Conservation (phyloP, 1,140 invertebrate genomes). For the Rhyacophila brunnea region DNA sequence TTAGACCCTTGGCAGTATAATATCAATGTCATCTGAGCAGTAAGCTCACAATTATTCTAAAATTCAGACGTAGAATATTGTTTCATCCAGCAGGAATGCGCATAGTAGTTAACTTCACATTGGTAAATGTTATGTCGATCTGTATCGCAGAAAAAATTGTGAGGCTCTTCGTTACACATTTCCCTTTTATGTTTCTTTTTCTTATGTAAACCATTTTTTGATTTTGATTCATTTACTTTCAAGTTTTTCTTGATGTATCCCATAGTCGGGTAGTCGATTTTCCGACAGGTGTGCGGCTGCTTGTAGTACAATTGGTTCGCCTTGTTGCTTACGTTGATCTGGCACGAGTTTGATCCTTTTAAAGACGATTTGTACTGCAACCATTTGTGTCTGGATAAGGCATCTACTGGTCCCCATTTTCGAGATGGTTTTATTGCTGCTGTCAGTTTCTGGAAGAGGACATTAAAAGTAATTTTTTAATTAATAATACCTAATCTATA, state of each 20-base stretch:
- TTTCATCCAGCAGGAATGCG: constrained; percentile 5
- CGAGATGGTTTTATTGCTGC: constrained; percentile 52
- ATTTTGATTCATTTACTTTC: not conserved
- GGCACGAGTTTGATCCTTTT: constrained; percentile 5
- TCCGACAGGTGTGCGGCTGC: not conserved
- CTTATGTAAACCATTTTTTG: not conserved
- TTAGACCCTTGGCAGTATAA: too few species aligned
- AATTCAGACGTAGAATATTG: not conserved
- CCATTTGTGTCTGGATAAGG: constrained; percentile 53
- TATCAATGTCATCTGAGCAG: too few species aligned
- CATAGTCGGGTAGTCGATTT: not conserved
- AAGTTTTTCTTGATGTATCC: not conserved
- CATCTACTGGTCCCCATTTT: constrained; percentile 58
- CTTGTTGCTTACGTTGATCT: not conserved
- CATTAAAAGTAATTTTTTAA: constrained; percentile 2
- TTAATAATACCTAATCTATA: not conserved
- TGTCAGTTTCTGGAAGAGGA: constrained; percentile 48
- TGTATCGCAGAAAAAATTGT: not conserved
- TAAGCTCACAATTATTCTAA: too few species aligned
- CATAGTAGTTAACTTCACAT: constrained; percentile 3
- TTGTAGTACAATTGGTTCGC: not conserved
- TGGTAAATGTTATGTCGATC: not conserved
- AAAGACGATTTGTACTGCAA: constrained; percentile 44
- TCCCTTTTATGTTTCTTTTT: not conserved
- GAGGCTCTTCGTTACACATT: too few species aligned